phyloP scores from a whole-genome alignment of 2,113 vertebrate genomes.

The Osmerus mordax region DNA sequence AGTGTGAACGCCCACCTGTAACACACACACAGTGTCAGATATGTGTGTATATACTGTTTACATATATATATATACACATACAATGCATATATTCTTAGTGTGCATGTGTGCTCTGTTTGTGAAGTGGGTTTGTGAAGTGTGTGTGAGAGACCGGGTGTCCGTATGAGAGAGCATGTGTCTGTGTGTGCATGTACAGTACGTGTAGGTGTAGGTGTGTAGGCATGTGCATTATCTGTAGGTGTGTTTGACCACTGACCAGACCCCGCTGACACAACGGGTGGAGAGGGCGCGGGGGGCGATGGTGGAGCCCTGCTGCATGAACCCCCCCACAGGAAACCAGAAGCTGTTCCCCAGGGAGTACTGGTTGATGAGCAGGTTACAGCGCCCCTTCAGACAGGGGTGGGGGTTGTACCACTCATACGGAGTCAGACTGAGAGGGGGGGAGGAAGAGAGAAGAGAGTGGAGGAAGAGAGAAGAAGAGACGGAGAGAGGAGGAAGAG shows the following conservation, averaged over 20 bases:
- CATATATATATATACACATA: not conserved
- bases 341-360: slow-evolving; percentile 96
- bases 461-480: not conserved
- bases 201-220: not conserved
- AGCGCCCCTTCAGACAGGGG: slow-evolving; percentile 89
- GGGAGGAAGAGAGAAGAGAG: not conserved
- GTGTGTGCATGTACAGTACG: slow-evolving; percentile 2
- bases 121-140: slow-evolving; percentile 3
- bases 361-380: slow-evolving; percentile 93
- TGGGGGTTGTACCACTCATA: slow-evolving; percentile 99
- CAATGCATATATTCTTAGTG: slow-evolving; percentile 1
- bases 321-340: slow-evolving; percentile 97
- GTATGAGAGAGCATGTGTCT: slow-evolving; percentile 11
- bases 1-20: slow-evolving; percentile 96
- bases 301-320: slow-evolving; percentile 98
- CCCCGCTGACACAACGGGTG: slow-evolving; percentile 94
- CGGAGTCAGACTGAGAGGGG: slow-evolving; percentile 80
- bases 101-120: not conserved
- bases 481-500: too few species aligned
- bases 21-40: slow-evolving; percentile 13
- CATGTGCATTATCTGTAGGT: not conserved
- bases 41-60: too few species aligned
- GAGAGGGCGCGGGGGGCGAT: slow-evolving; percentile 94
- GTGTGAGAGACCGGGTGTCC: not conserved
- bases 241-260: slow-evolving; percentile 83